Conservation (phyloP, 2,888 invertebrate genomes). For the Bombyx huttoni region DNA sequence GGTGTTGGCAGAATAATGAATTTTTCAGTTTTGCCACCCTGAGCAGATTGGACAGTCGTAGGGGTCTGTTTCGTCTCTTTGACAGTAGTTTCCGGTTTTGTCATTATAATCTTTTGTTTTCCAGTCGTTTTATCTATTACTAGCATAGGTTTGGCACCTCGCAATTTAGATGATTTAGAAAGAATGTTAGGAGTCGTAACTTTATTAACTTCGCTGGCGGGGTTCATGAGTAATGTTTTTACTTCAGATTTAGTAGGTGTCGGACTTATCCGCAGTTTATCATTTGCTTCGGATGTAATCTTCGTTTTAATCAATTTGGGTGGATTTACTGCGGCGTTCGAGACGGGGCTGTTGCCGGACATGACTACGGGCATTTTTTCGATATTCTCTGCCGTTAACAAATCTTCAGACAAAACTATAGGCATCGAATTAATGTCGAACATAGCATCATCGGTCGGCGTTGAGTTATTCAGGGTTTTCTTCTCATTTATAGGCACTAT, state of each 20-base stretch:
- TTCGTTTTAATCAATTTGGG: slow-evolving; percentile 45
- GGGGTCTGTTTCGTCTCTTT: slow-evolving; percentile 43
- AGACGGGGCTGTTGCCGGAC: slow-evolving; percentile 55
- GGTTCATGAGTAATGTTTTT: slow-evolving; percentile 53
- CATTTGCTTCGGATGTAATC: slow-evolving; percentile 30
- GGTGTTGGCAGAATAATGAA: slow-evolving; percentile 57
- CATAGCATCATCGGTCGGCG: slow-evolving; percentile 49
- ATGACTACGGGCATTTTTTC: slow-evolving; percentile 78
- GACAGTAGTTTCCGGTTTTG: slow-evolving; percentile 41
- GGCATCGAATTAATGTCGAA: slow-evolving; percentile 86
- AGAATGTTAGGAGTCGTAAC: slow-evolving; percentile 60
- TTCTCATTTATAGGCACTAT: slow-evolving; percentile 29
- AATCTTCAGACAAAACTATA: slow-evolving; percentile 80
- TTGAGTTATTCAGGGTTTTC: slow-evolving; percentile 22
- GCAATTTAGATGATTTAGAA: slow-evolving; percentile 58
- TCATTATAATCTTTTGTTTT: slow-evolving; percentile 62
- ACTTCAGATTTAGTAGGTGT: slow-evolving; percentile 39
- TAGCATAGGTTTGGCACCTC: slow-evolving; percentile 58
- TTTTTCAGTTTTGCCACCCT: slow-evolving; percentile 46
- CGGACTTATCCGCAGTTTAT: slow-evolving; percentile 34
- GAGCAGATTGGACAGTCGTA: slow-evolving; percentile 36
- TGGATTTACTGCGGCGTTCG: slow-evolving; percentile 29
- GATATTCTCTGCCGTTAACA: slow-evolving; percentile 76
- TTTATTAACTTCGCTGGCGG: slow-evolving; percentile 41
- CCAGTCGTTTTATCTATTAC: slow-evolving; percentile 61